Base-by-base conservation (phyloP, 2,888 invertebrate genomes). In the Odontocerum albicorne region DNA sequence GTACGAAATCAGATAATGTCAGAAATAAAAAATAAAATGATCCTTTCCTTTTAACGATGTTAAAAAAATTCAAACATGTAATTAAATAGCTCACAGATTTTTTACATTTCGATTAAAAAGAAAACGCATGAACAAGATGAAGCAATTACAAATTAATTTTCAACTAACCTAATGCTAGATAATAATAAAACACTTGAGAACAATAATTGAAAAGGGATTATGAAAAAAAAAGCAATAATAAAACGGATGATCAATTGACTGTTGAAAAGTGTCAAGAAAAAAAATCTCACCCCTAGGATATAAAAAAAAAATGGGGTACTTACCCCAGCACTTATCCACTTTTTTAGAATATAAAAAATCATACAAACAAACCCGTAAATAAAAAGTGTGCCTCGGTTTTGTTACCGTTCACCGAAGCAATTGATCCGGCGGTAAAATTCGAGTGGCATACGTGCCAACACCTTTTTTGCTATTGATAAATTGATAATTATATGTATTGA, bases 211-310 rank as follows among this genome's bases (percentile, higher is more conserved):
- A 22, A 40, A 31, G 49, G 40, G 54, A 42, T 47, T 32, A 19
- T 15, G 27, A 44, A 19, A 52, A 55, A 49, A 17, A 49, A 1
- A 12, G 39, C 40, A 42, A 13, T 42, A 55, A 50, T 50, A 56
- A 38, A 12, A 27, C 10, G 15, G 12, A 44, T n/a, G 46, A 54
- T 58, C 54, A 58, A 58, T 58, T 58, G 58, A 58, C 46, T 49
- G 40, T 35, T 54, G 54, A 58, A 50, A 54, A 54, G 54, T 54
- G 50, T 36, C 17, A 33, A 46, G 16, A 54, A 57, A 54, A 57
- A 53, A 49, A 17, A 36, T 39, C 39, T 39, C 21, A 17, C 36
- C 10, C 16, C 17, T 12, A 33, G 33, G 31, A 20, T 36, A 43
- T 40, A 49, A 55, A 55, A 49, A 22, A 15, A 22, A 32, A 8